Evolutionary conservation across 2,797 vertebrate genomes (phyloP).

Genomic region (Sitta carolinensis): DNA sequence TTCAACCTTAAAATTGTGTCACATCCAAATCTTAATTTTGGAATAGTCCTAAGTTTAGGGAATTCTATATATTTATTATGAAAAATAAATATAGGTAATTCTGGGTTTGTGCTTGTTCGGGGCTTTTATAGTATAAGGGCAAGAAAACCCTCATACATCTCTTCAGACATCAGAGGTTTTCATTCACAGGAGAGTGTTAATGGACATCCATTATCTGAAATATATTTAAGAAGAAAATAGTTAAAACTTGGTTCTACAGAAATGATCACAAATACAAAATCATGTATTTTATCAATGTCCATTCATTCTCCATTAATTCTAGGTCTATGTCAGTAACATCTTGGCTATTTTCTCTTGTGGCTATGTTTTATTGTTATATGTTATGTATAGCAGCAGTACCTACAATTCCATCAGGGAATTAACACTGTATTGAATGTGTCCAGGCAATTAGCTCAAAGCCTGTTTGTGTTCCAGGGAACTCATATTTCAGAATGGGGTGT

Average conservation of each 20-base stretch:
- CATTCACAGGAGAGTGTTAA: neutral
- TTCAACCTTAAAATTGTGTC: neutral
- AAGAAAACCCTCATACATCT: neutral
- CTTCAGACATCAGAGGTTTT: neutral
- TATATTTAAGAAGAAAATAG: neutral
- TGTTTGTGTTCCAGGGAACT: constrained; percentile 12
- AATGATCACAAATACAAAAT: neutral
- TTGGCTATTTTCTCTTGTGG: neutral
- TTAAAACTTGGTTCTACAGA: neutral
- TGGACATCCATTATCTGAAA: neutral
- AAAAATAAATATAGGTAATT: neutral
- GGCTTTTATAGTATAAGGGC: neutral
- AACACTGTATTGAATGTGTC: neutral
- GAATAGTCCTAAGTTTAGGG: neutral
- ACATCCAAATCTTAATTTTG: neutral
- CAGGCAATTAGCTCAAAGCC: neutral
- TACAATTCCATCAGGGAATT: neutral
- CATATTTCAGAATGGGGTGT: constrained; percentile 14
- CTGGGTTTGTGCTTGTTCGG: neutral
- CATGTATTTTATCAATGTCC: neutral
- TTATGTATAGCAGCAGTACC: neutral
- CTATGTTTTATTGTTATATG: neutral
- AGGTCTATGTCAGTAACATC: neutral
- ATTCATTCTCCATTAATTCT: neutral
- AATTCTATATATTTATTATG: neutral